phyloP scores from a whole-genome alignment of 1,140 invertebrate species.

The Littorina saxatilis region DNA sequence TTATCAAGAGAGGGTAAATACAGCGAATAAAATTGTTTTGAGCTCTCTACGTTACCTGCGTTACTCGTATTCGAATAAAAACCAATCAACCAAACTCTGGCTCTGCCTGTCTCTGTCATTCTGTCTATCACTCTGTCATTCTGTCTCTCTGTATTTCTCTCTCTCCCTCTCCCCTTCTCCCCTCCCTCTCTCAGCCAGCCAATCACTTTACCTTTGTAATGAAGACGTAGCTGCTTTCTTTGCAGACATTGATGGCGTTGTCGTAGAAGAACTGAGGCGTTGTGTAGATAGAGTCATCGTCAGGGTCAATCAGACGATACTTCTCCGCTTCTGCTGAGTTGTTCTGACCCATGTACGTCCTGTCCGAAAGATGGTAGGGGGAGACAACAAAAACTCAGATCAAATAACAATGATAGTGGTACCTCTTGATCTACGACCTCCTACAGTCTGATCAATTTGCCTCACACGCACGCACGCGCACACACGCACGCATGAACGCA shows the following conservation, averaged over 20 bases:
- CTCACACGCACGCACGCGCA: neutral
- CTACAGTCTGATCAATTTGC: too few relatives aligned
- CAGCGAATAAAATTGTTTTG: too few relatives aligned
- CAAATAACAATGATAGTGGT: too few relatives aligned
- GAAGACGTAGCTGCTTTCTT: conserved; percentile 65
- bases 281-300: conserved; percentile 55
- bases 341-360: neutral
- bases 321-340: conserved; percentile 23
- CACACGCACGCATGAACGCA: neutral
- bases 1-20: too few relatives aligned
- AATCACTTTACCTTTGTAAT: conserved; percentile 32
- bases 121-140: neutral
- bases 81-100: too few relatives aligned
- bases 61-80: too few relatives aligned
- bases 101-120: neutral
- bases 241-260: conserved; percentile 70
- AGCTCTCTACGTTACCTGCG: too few relatives aligned
- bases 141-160: neutral
- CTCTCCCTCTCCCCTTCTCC: conserved; percentile 1
- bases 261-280: conserved; percentile 65
- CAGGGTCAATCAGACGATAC: conserved; percentile 48
- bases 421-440: too few relatives aligned
- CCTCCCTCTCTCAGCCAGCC: neutral
- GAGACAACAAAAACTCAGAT: too few relatives aligned
- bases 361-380: neutral